Conservation (phyloP, 2,797 vertebrate species). For the Hozukius guyotensis region DNA sequence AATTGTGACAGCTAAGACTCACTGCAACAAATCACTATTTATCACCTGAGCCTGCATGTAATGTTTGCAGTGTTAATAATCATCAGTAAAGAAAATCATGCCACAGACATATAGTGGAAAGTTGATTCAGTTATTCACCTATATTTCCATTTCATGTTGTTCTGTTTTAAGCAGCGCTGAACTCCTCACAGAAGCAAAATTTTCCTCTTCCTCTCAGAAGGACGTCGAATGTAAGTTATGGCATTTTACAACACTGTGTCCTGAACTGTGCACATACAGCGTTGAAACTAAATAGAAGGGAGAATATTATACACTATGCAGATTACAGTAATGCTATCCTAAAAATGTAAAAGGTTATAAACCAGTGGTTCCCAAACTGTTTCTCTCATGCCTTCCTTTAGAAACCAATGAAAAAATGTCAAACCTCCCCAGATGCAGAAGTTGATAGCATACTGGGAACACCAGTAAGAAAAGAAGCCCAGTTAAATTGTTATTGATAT, state of each 20-base stretch:
- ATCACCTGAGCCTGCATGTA: background rate
- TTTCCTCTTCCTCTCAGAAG: conserved; percentile 38
- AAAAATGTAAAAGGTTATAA: background rate
- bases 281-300: background rate
- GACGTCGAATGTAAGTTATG: conserved; percentile 51
- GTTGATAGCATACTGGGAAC: background rate
- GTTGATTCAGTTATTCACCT: background rate
- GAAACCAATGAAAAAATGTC: background rate
- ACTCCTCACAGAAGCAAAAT: conserved; percentile 32
- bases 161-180: conserved; percentile 61
- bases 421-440: background rate
- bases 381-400: background rate
- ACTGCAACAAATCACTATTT: background rate
- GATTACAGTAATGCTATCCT: background rate
- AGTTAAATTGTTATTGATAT: background rate
- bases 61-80: background rate
- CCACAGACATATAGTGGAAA: background rate
- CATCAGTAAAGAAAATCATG: background rate
- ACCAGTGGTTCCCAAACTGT: background rate
- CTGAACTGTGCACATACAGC: background rate
- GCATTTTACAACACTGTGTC: background rate
- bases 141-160: background rate
- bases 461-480: background rate
- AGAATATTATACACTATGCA: background rate
- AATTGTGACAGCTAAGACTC: background rate